phyloP scores from a whole-genome alignment of 2,113 vertebrate genomes.

The Sorex fumeus region DNA sequence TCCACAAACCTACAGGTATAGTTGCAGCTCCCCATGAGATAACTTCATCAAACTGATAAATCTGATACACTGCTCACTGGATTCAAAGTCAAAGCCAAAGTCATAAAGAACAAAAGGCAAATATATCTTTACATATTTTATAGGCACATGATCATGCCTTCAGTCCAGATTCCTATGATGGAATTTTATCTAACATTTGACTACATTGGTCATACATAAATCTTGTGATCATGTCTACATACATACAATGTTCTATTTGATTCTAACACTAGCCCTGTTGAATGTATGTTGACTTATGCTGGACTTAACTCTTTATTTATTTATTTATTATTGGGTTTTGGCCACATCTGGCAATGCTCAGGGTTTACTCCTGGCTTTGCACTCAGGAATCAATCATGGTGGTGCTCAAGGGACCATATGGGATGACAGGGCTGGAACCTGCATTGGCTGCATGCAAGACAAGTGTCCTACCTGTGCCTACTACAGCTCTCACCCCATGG shows the following conservation, averaged over 20 bases:
- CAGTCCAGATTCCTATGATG: background rate
- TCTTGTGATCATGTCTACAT: background rate
- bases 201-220: background rate
- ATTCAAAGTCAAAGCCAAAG: background rate
- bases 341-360: too few species aligned
- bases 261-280: background rate
- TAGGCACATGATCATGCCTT: background rate
- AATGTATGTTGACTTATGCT: background rate
- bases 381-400: too few species aligned
- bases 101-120: background rate
- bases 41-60: background rate
- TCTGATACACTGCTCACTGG: background rate
- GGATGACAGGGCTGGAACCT: too few species aligned
- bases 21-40: background rate
- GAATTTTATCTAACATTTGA: background rate
- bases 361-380: too few species aligned
- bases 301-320: background rate
- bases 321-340: too few species aligned
- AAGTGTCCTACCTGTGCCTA: too few species aligned
- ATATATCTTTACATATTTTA: background rate
- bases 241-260: background rate
- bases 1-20: background rate
- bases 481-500: background rate
- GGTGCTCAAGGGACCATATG: too few species aligned
- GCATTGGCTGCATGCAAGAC: too few species aligned